Percentiles rank a stretch among this genome's conserved stretches.
Conservation (phyloP, 2,113 vertebrate species). For the Orycteropus afer region DNA sequence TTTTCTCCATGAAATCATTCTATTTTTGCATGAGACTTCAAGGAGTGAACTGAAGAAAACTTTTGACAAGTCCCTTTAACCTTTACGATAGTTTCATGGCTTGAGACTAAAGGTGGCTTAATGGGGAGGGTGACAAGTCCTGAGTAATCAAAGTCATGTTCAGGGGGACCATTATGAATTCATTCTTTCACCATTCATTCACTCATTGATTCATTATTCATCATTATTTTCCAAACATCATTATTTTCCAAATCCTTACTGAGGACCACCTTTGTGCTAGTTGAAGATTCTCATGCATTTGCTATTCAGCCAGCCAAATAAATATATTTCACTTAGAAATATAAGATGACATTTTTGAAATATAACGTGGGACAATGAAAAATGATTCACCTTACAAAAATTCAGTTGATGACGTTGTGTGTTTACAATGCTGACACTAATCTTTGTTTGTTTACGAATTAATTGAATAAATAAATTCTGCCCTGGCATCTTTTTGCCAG, state of each 20-base stretch:
- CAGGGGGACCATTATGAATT: not conserved
- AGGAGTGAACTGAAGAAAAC: not conserved
- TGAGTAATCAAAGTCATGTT: not conserved
- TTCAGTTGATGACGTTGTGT: not conserved
- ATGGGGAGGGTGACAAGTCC: not conserved
- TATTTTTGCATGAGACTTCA: constrained; percentile 11
- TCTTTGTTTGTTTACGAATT: not conserved
- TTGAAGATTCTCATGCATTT: not conserved
- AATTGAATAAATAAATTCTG: not conserved
- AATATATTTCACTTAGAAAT: not conserved
- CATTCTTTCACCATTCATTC: not conserved
- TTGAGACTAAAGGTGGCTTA: not conserved
- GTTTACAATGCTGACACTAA: not conserved
- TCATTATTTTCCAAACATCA: not conserved
- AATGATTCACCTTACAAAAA: not conserved
- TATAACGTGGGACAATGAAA: not conserved
- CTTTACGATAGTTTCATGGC: not conserved
- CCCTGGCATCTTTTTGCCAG: not conserved
- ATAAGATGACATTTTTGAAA: not conserved
- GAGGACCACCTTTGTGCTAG: not conserved
- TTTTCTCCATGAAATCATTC: not conserved
- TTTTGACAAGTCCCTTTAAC: not conserved
- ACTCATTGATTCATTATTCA: not conserved
- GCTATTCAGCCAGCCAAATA: not conserved
- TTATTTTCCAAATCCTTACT: not conserved